Evolutionary conservation across 2,888 invertebrate species (phyloP).

Genomic region (Nysson spinosus): DNA sequence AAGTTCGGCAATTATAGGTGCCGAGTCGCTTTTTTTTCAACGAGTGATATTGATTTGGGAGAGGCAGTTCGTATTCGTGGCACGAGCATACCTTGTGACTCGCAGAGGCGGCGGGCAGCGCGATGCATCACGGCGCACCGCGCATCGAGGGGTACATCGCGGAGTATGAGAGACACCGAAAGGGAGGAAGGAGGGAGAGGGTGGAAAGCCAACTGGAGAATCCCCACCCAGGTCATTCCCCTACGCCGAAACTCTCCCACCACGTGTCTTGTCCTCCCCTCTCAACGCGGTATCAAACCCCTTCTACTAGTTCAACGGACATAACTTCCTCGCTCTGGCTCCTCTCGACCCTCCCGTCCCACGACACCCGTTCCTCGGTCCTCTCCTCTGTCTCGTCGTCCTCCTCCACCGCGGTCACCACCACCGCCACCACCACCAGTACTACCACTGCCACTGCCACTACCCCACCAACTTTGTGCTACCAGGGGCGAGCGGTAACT

Average conservation of each 20-base stretch:
- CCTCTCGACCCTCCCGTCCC: slow-evolving; percentile 38
- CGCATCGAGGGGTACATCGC: slow-evolving; percentile 75
- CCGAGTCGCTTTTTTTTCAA: slow-evolving; percentile 71
- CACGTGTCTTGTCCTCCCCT: slow-evolving; percentile 11
- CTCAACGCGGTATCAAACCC: slow-evolving; percentile 58
- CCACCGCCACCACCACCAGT: slow-evolving; percentile 26
- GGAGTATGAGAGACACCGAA: slow-evolving; percentile 33
- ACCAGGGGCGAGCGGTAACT: slow-evolving; percentile 50
- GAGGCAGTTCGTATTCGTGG: slow-evolving; percentile 74
- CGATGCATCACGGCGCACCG: slow-evolving; percentile 74
- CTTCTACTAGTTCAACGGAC: slow-evolving; percentile 59
- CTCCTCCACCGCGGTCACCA: slow-evolving; percentile 43
- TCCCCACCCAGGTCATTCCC: slow-evolving; percentile 42
- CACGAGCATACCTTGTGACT: slow-evolving; percentile 75
- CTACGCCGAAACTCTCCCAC: slow-evolving; percentile 52
- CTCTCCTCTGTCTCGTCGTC: slow-evolving; percentile 38
- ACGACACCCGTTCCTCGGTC: slow-evolving; percentile 13
- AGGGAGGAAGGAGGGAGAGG: slow-evolving; percentile 23
- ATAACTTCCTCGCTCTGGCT: slow-evolving; percentile 62
- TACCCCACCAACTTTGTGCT: slow-evolving; percentile 9
- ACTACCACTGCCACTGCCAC: slow-evolving; percentile 27
- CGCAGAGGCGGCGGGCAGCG: slow-evolving; percentile 65
- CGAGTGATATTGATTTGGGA: slow-evolving; percentile 78
- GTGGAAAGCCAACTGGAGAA: slow-evolving; percentile 44
- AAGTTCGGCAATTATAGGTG: slow-evolving; percentile 65